Evolutionary conservation across 1,140 invertebrate genomes (phyloP).

Genomic region (Anagrus nilaparvatae): DNA sequence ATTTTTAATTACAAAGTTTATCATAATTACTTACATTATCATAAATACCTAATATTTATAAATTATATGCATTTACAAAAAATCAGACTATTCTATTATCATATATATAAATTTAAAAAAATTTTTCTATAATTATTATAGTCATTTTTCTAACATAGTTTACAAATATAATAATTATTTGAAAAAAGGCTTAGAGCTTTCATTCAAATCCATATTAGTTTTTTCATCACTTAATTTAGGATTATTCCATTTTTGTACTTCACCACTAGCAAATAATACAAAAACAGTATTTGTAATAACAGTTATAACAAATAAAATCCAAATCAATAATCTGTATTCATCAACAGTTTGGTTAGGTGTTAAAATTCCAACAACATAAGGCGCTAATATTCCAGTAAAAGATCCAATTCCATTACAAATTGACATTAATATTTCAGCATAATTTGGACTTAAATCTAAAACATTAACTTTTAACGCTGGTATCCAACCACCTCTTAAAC

Average conservation of each 20-base stretch:
- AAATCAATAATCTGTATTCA: slow-evolving; percentile 11
- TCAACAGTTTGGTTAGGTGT: slow-evolving; percentile 16
- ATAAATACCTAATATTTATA: too few relatives aligned
- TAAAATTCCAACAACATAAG: slow-evolving; percentile 57
- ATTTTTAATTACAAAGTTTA: too few relatives aligned
- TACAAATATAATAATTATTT: too few relatives aligned
- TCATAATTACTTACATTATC: too few relatives aligned
- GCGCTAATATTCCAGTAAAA: slow-evolving; percentile 56
- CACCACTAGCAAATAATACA: slow-evolving; percentile 6
- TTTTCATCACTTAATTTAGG: background rate
- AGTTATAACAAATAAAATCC: slow-evolving; percentile 6
- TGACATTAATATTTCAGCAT: background rate
- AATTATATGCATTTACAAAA: too few relatives aligned
- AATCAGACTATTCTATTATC: too few relatives aligned
- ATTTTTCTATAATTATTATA: too few relatives aligned
- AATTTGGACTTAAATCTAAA: background rate
- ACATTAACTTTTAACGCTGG: background rate
- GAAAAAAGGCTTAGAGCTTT: too few relatives aligned
- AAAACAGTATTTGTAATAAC: slow-evolving; percentile 5
- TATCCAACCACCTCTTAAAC: background rate
- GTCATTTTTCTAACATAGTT: too few relatives aligned
- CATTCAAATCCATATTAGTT: too few relatives aligned
- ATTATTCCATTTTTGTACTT: slow-evolving; percentile 14
- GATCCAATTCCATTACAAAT: background rate
- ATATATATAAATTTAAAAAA: too few relatives aligned